phyloP scores from a whole-genome alignment of 2,888 invertebrate genomes.

The Criorhina ranunculi region DNA sequence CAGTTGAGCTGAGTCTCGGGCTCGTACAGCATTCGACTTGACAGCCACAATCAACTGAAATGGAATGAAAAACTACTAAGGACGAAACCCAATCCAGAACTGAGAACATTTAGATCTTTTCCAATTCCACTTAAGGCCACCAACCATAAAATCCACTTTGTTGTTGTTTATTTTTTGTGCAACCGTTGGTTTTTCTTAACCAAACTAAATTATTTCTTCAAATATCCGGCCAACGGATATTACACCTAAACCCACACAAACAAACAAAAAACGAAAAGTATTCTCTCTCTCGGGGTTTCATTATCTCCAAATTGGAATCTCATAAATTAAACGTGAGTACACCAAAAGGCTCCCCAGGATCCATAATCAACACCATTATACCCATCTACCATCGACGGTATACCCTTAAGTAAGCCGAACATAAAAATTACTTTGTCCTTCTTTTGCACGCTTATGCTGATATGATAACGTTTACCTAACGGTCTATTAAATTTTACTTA shows the following conservation, averaged over 20 bases:
- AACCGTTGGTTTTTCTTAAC: not conserved
- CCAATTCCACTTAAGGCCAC: too few relatives aligned
- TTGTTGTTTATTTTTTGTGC: not conserved
- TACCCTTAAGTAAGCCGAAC: constrained; percentile 12
- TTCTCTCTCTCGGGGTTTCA: not conserved
- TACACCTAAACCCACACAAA: constrained; percentile 7
- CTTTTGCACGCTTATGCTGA: constrained; percentile 38
- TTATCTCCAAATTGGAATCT: constrained; percentile 54
- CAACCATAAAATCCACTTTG: too few relatives aligned
- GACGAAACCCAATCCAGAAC: too few relatives aligned
- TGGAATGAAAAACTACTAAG: too few relatives aligned
- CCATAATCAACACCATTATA: constrained; percentile 16
- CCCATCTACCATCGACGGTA: not conserved
- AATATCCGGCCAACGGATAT: constrained; percentile 35
- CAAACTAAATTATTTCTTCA: constrained; percentile 23
- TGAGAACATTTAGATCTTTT: too few relatives aligned
- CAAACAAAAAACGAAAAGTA: not conserved
- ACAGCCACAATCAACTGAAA: too few relatives aligned
- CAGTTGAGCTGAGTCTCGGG: too few relatives aligned
- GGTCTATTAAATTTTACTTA: constrained; percentile 69
- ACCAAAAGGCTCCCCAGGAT: not conserved
- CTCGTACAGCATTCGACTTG: too few relatives aligned
- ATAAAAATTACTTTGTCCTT: constrained; percentile 49
- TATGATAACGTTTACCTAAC: constrained; percentile 51
- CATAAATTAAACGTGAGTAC: constrained; percentile 22